These are phyloP conservation scores for Porites evermanni DNA, from an alignment of 92 coral and sea anemone genomes.

Conservation along the genomic window DNA sequence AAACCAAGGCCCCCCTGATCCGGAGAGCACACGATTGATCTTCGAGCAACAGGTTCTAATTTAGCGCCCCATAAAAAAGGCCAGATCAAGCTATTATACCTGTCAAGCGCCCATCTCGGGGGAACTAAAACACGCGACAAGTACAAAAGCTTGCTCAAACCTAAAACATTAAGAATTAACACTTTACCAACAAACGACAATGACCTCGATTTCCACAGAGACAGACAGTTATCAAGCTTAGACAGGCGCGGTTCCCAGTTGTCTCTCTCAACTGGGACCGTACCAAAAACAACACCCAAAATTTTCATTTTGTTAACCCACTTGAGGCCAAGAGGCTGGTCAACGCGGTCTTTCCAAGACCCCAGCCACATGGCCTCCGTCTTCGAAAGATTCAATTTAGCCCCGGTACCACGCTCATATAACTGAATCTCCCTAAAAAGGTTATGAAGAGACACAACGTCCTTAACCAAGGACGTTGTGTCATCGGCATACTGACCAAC, in stretches of 20 bases:
- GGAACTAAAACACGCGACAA: too few relatives aligned
- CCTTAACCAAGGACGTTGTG: neutral
- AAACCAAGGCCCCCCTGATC: too few relatives aligned
- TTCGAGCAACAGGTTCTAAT: too few relatives aligned
- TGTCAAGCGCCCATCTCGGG: too few relatives aligned
- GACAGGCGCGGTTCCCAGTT: neutral
- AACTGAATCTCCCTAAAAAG: neutral
- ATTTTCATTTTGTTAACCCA: slow-evolving; percentile 1
- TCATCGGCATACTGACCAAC: neutral
- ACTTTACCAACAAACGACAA: too few relatives aligned
- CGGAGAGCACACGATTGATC: too few relatives aligned
- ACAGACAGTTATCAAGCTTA: neutral
- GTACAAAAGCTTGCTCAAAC: too few relatives aligned
- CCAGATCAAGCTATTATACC: too few relatives aligned
- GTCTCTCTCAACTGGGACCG: too few relatives aligned
- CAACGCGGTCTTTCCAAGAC: neutral
- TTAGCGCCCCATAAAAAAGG: too few relatives aligned
- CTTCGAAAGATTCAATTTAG: neutral
- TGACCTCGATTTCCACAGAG: slow-evolving; percentile 16
- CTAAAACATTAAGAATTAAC: too few relatives aligned
- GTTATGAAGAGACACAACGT: neutral
- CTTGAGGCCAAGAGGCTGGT: neutral
- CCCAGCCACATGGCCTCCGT: slow-evolving; percentile 7
- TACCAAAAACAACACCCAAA: neutral
- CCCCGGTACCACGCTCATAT: neutral